These are phyloP conservation scores for Cephus nigrinus DNA, from an alignment of 2,888 invertebrate genomes.

Conservation along the genomic window DNA sequence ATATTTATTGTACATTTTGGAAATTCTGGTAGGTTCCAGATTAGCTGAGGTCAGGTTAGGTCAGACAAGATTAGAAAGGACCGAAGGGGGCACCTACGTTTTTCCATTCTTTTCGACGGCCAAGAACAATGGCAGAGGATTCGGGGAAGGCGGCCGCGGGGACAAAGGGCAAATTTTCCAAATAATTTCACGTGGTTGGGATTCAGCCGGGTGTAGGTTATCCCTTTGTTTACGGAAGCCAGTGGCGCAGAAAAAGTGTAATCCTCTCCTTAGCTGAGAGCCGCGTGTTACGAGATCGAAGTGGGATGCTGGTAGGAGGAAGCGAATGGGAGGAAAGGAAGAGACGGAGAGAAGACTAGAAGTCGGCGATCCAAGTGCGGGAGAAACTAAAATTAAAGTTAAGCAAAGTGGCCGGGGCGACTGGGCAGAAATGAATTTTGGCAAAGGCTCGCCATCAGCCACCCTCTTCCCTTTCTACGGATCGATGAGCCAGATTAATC, in stretches of 20 bases:
- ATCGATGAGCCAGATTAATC: slow-evolving; percentile 48
- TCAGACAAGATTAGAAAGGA: background rate
- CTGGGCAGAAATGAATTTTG: slow-evolving; percentile 15
- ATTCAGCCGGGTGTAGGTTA: slow-evolving; percentile 7
- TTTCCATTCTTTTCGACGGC: background rate
- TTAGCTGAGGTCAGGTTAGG: background rate
- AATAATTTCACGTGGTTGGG: slow-evolving; percentile 52
- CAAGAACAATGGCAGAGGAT: slow-evolving; percentile 41
- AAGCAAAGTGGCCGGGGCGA: slow-evolving; percentile 18
- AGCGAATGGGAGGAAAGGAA: slow-evolving; percentile 32
- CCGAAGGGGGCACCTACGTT: background rate
- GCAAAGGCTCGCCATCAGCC: slow-evolving; percentile 11
- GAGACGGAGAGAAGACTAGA: slow-evolving; percentile 1
- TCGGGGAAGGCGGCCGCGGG: slow-evolving; percentile 13
- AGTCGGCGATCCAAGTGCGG: slow-evolving; percentile 2
- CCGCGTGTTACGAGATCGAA: background rate
- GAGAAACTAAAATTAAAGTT: slow-evolving; percentile 11
- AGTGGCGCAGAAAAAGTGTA: slow-evolving; percentile 41
- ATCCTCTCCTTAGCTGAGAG: slow-evolving; percentile 18
- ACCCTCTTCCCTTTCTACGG: slow-evolving; percentile 36
- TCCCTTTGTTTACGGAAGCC: slow-evolving; percentile 46
- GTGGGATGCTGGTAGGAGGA: background rate
- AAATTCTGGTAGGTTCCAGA: background rate
- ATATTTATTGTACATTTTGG: background rate
- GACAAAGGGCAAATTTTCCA: slow-evolving; percentile 50